Evolutionary conservation across 2,888 invertebrate species (phyloP).

Genomic region (Xylophagus ater): DNA sequence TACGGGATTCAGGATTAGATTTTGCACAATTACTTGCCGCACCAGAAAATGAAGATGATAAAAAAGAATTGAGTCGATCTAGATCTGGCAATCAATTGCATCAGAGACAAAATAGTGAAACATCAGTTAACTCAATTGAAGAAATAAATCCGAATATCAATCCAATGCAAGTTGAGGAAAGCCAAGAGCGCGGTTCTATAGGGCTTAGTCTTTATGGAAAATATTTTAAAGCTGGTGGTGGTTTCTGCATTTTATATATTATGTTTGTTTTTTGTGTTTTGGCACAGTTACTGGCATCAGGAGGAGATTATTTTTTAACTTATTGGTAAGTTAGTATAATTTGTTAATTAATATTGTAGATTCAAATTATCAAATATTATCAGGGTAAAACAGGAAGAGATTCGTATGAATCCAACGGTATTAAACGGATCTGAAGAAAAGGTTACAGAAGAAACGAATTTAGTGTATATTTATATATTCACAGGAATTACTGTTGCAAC

Average conservation of each 20-base stretch:
- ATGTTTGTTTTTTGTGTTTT: slow-evolving; percentile 52
- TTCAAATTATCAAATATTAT: slow-evolving; percentile 35
- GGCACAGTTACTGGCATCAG: slow-evolving; percentile 59
- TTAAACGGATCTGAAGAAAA: too few relatives aligned
- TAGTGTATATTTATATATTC: slow-evolving; percentile 41
- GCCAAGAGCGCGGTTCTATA: slow-evolving; percentile 51
- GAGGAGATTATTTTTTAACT: slow-evolving; percentile 67
- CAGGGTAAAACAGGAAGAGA: slow-evolving; percentile 49
- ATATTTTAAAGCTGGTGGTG: slow-evolving; percentile 63
- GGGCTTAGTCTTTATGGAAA: slow-evolving; percentile 49
- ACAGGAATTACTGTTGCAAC: slow-evolving; percentile 40
- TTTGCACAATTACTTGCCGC: slow-evolving; percentile 60
- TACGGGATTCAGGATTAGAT: slow-evolving; percentile 62
- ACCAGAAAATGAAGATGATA: slow-evolving; percentile 38
- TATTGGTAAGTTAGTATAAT: slow-evolving; percentile 44
- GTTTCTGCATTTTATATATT: slow-evolving; percentile 46
- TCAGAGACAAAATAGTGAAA: slow-evolving; percentile 34
- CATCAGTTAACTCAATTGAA: slow-evolving; percentile 47
- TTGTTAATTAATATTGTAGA: not conserved
- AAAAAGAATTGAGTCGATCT: slow-evolving; percentile 24
- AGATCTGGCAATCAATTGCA: slow-evolving; percentile 26
- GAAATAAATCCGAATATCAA: slow-evolving; percentile 35
- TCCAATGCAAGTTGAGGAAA: slow-evolving; percentile 44
- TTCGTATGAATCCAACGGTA: not conserved
- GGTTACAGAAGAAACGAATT: not conserved